Base-by-base conservation (phyloP, 2,888 invertebrate species). In the Salpingus planirostris region DNA sequence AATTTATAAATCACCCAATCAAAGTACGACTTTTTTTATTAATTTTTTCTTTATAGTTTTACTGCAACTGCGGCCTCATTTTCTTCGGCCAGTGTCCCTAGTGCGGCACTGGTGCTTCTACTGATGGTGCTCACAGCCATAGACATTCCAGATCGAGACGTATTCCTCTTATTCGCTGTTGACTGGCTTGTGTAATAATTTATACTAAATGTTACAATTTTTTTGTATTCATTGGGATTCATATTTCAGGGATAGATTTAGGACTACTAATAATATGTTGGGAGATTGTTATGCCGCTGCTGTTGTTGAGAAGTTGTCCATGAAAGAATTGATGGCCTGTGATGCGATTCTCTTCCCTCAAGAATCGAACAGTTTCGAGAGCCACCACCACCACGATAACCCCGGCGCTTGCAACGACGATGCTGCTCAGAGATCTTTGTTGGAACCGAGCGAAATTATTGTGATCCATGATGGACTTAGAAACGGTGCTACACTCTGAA, bases 171-270 rank as follows among this genome's bases (percentile, higher is more conserved):
- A 5, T 87, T 89, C 55, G 86, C 89, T 31, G 78, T 90, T 27
- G 90, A 90, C 57, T 90, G 90, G 90, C 80, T 90, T 50, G 84
- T 89, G 89, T 90, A 62, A 78, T 84, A 79, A 47, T 45, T n/a
- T n/a, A n/a, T 25, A 30, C 15, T 11, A 1, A 13, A 30, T 10
- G n/a, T 11, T 7, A 18, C n/a, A 26, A 30, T 24, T 21, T 11
- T 21, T 21, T 18, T 26, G 10, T 7, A 18, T n/a, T n/a, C n/a
- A n/a, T n/a, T n/a, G n/a, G n/a, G n/a, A n/a, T n/a, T n/a, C 6
- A 18, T 7, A 18, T 62, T 67, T 1, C 63, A 89, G 88, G 18
- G 89, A 89, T 60, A 78, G 89, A 15, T 80, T 88, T 52, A 72
- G 89, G 33, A 89, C 89, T 1, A 86, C 87, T 1, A 89, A 89